A percentile compares a stretch with the other conserved stretches of the same genome.
Conservation (phyloP, 2,797 vertebrate genomes). For the Mormyrus proboscirostris region DNA sequence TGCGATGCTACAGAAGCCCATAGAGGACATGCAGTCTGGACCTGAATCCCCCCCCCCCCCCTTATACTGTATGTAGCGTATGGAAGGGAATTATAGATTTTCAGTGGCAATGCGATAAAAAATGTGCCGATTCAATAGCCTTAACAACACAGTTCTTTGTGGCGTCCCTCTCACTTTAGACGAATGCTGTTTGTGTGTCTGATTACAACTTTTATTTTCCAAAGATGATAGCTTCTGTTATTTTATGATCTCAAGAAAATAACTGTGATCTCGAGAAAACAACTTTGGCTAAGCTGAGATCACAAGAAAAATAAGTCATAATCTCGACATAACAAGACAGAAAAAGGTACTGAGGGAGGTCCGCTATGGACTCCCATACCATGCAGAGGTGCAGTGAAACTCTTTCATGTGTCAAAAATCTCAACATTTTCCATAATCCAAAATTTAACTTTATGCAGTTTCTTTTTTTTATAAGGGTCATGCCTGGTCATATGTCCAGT, state of each 20-base stretch:
- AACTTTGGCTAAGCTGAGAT: neutral
- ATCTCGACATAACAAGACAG: neutral
- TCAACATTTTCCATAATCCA: no score
- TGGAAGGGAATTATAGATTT: neutral
- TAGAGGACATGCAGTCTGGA: neutral
- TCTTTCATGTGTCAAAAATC: no score
- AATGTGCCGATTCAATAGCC: neutral
- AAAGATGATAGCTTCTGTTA: neutral
- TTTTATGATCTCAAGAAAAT: neutral
- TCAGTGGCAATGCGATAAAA: neutral
- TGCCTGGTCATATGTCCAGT: neutral
- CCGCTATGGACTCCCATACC: neutral
- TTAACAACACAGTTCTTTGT: no score
- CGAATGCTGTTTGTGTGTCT: neutral
- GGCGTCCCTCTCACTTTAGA: neutral
- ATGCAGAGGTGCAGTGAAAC: neutral
- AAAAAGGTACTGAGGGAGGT: neutral
- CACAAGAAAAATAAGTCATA: neutral
- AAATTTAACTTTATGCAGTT: neutral
- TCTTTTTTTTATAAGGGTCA: neutral
- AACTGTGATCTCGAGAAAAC: neutral
- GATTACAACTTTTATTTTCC: neutral
- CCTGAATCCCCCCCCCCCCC: neutral
- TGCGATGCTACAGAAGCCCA: neutral
- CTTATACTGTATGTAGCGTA: neutral